Evolutionary conservation across 1,140 invertebrate species (phyloP).

Genomic region (Pantala flavescens): DNA sequence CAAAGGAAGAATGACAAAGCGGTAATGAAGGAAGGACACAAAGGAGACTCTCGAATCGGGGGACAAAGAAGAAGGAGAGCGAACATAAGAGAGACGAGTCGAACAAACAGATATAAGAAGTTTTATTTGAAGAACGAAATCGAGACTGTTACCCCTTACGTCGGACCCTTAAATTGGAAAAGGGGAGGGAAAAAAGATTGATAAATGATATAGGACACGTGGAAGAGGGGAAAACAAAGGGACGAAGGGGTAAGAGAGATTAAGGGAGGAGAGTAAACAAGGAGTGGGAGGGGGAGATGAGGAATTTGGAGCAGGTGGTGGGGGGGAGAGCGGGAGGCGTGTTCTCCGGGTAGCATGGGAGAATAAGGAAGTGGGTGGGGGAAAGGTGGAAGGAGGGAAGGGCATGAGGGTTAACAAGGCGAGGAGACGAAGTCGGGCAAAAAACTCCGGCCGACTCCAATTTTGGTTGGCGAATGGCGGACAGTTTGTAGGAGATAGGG

Average conservation of each 20-base stretch:
- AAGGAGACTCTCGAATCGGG: neutral
- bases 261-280: neutral
- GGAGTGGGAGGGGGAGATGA: neutral
- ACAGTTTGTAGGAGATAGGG: slow-evolving; percentile 1
- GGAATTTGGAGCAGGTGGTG: neutral
- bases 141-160: too few relatives aligned
- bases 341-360: neutral
- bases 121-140: too few relatives aligned
- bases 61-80: neutral
- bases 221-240: too few relatives aligned
- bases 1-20: neutral
- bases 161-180: too few relatives aligned
- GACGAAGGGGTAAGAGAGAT: neutral
- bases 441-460: neutral
- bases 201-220: too few relatives aligned
- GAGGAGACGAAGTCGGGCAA: neutral
- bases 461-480: slow-evolving; percentile 3
- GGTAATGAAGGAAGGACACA: too few relatives aligned
- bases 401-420: neutral
- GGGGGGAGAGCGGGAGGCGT: neutral
- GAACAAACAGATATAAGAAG: too few relatives aligned
- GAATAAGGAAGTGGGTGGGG: neutral
- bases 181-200: too few relatives aligned
- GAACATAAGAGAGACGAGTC: neutral
- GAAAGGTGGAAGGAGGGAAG: neutral